Conservation (phyloP, 2,888 invertebrate species). For the Spodoptera littoralis region DNA sequence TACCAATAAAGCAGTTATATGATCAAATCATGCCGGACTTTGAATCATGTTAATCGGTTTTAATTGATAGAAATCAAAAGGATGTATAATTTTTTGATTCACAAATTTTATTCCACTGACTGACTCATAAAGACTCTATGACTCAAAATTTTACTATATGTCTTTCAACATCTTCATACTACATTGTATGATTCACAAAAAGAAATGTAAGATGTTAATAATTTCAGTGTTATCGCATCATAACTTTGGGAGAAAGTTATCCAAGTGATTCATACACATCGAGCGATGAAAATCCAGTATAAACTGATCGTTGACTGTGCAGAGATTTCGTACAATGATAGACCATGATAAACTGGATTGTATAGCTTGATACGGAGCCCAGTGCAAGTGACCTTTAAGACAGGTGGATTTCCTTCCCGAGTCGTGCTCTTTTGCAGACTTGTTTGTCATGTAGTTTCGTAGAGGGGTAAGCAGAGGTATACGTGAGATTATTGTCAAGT, state of each 20-base stretch:
- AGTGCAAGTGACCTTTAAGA: slow-evolving; percentile 45
- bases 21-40: no score
- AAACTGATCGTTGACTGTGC: no score
- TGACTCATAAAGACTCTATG: not conserved
- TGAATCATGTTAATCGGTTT: no score
- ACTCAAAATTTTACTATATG: not conserved
- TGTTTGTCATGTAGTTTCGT: slow-evolving; percentile 24
- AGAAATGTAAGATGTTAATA: slow-evolving; percentile 21
- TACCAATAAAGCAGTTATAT: no score
- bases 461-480: not conserved
- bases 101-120: not conserved
- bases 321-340: no score
- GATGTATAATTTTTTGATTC: no score
- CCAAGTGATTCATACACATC: slow-evolving; percentile 39
- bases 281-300: not conserved
- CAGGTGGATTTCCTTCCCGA: slow-evolving; percentile 55
- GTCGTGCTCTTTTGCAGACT: slow-evolving; percentile 15
- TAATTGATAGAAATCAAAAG: no score
- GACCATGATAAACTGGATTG: no score
- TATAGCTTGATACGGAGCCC: no score
- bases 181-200: slow-evolving; percentile 33
- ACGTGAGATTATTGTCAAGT: no score
- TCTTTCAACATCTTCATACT: not conserved
- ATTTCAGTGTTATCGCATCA: slow-evolving; percentile 29
- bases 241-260: slow-evolving; percentile 48